Evolutionary conservation across 2,888 invertebrate genomes (phyloP).

Genomic region (Hypolimnas misippus): DNA sequence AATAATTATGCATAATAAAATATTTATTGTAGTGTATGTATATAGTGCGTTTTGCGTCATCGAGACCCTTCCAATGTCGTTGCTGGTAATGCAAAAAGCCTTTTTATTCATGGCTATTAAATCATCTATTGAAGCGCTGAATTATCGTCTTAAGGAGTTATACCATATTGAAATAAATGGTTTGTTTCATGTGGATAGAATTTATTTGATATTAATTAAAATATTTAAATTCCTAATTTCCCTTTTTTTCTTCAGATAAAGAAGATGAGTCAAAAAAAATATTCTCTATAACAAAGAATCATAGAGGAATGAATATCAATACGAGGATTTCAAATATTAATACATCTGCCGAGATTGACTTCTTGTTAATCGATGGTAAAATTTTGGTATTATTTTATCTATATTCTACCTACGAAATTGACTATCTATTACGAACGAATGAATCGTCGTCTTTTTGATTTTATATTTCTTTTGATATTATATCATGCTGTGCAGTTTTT

Average conservation of each 20-base stretch:
- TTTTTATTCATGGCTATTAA: neutral
- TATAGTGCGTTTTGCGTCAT: neutral
- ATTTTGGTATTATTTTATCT: too few relatives aligned
- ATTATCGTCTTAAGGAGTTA: neutral
- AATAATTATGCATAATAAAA: too few relatives aligned
- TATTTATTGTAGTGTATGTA: too few relatives aligned
- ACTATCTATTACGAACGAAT: too few relatives aligned
- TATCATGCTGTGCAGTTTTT: too few relatives aligned
- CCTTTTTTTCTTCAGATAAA: neutral
- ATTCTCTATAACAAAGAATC: neutral
- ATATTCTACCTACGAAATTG: too few relatives aligned
- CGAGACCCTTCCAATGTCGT: neutral
- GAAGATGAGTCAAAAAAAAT: neutral
- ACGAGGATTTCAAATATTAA: neutral
- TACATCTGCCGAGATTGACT: neutral
- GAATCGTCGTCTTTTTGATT: too few relatives aligned
- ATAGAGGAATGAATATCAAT: neutral
- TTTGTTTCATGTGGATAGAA: neutral
- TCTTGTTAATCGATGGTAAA: neutral
- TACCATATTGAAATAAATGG: neutral
- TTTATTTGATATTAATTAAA: too few relatives aligned
- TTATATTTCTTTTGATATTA: too few relatives aligned
- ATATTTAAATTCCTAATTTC: too few relatives aligned
- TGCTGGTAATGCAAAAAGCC: neutral
- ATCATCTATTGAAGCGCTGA: neutral